Conservation (phyloP, 2,113 vertebrate species). For the Bombycilla garrulus region DNA sequence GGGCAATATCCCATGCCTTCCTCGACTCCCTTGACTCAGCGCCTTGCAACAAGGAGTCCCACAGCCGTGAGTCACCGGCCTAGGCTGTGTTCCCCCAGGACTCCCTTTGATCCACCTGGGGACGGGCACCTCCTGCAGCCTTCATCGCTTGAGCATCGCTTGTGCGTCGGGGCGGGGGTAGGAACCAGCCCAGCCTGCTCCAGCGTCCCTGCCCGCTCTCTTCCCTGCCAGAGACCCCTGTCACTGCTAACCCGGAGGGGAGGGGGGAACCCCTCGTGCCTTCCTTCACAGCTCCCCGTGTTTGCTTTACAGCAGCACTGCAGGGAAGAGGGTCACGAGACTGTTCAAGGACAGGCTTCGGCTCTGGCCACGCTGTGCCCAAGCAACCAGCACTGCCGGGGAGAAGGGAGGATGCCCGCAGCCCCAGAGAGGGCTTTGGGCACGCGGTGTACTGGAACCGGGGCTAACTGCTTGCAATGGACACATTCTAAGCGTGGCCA, state of each 20-base stretch:
- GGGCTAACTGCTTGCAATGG: not conserved
- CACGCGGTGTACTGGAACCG: fast-evolving
- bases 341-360: not conserved
- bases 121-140: not conserved
- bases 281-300: not conserved
- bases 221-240: not conserved
- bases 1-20: not conserved
- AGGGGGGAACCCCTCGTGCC: not conserved
- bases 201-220: not conserved
- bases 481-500: fast-evolving
- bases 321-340: not conserved
- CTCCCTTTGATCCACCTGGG: conserved; percentile 46
- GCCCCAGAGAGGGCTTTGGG: fast-evolving
- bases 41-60: conserved; percentile 16
- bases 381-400: not conserved
- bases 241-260: not conserved
- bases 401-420: not conserved
- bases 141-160: not conserved
- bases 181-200: not conserved
- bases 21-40: conserved; percentile 26
- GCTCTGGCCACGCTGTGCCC: not conserved
- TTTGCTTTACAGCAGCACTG: not conserved
- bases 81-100: not conserved
- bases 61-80: not conserved
- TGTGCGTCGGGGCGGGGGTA: not conserved